Percentiles rank a stretch among this genome's conserved stretches.
Conservation (phyloP, 2,113 vertebrate genomes). For the Sapayoa aenigma region DNA sequence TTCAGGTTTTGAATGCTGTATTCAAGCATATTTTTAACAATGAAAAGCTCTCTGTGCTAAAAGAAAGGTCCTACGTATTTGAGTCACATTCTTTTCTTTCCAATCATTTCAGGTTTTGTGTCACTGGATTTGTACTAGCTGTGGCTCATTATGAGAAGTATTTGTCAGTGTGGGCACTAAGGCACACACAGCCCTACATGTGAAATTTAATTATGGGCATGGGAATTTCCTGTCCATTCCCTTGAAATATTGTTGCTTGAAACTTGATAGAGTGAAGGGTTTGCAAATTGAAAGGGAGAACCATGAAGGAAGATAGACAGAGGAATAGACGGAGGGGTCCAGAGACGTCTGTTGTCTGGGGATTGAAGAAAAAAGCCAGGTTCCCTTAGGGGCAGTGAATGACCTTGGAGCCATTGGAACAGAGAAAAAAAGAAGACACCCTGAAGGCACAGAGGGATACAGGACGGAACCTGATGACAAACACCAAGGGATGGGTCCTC, state of each 20-base stretch:
- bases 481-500: not conserved
- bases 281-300: conserved; percentile 61
- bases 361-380: conserved; percentile 31
- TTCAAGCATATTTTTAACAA: conserved; percentile 63
- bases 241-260: conserved; percentile 56
- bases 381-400: conserved; percentile 39
- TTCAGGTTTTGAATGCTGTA: conserved; percentile 64
- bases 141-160: conserved; percentile 53
- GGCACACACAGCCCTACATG: conserved; percentile 33
- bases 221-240: conserved; percentile 53
- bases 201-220: conserved; percentile 62
- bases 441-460: conserved; percentile 32
- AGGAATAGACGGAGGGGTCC: conserved; percentile 41
- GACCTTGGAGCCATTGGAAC: conserved; percentile 17
- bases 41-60: conserved; percentile 56
- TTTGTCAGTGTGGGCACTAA: conserved; percentile 36
- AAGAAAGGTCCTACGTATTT: conserved; percentile 53
- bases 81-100: conserved; percentile 58
- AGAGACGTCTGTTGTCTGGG: conserved; percentile 48
- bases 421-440: conserved; percentile 32
- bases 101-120: conserved; percentile 46
- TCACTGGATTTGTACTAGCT: conserved; percentile 56
- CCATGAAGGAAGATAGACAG: conserved; percentile 52
- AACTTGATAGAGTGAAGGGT: conserved; percentile 57
- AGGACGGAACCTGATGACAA: not conserved